Percentiles rank a stretch among this genome's conserved stretches.
Conservation (phyloP, 2,888 invertebrate genomes). For the Desoria tigrina region DNA sequence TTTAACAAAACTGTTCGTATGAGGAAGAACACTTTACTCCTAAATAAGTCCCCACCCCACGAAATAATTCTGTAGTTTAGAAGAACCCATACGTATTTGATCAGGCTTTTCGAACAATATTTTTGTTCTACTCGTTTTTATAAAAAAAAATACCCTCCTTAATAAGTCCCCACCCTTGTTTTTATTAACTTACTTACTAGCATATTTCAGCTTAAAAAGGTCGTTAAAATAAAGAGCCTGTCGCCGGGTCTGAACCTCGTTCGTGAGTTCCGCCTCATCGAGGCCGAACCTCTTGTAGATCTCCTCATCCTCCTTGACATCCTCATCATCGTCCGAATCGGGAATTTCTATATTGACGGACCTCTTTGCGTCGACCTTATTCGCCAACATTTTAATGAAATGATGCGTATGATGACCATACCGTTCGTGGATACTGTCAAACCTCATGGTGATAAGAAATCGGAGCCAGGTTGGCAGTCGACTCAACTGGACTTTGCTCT, state of each 20-base stretch:
- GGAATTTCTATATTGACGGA: background rate
- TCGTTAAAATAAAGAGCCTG: background rate
- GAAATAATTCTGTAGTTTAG: background rate
- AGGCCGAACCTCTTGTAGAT: background rate
- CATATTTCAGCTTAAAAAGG: background rate
- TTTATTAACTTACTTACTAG: slow-evolving; percentile 1
- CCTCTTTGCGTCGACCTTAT: background rate
- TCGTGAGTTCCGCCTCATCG: background rate
- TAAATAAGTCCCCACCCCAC: too few relatives aligned
- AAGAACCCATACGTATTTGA: too few relatives aligned
- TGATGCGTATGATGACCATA: slow-evolving; percentile 29
- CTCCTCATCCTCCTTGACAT: background rate
- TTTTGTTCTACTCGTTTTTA: too few relatives aligned
- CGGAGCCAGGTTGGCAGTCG: slow-evolving; percentile 46
- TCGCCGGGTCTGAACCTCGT: background rate
- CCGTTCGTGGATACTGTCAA: slow-evolving; percentile 30
- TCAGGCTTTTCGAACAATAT: too few relatives aligned
- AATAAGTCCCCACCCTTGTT: too few relatives aligned
- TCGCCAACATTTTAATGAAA: slow-evolving; percentile 27
- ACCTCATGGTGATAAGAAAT: slow-evolving; percentile 32
- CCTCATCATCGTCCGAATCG: background rate
- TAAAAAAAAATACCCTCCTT: too few relatives aligned
- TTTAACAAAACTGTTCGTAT: too few relatives aligned
- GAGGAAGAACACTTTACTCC: too few relatives aligned
- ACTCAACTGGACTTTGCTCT: slow-evolving; percentile 32